Conservation (phyloP, 2,888 invertebrate species). For the Drosophila austrosaltans region DNA sequence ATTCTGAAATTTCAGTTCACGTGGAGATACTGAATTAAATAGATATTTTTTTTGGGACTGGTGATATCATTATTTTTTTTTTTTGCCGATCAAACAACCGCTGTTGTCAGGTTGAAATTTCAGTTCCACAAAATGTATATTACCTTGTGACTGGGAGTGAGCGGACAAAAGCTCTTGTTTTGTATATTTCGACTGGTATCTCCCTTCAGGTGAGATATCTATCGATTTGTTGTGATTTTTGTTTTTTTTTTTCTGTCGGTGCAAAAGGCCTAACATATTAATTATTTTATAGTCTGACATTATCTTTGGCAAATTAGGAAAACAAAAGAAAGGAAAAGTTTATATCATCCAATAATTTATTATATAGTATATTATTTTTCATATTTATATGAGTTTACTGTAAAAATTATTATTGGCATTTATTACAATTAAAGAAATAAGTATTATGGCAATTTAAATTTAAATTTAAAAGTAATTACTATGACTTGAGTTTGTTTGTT, state of each 20-base stretch:
- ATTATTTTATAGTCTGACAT: constrained; percentile 3
- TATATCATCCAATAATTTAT: constrained; percentile 39
- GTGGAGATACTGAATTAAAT: not conserved
- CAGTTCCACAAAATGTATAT: not conserved
- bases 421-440: constrained; percentile 36
- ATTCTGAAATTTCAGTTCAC: constrained; percentile 14
- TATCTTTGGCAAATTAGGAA: not conserved
- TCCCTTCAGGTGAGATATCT: constrained; percentile 4
- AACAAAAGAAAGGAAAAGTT: constrained; percentile 4
- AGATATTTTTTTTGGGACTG: not conserved
- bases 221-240: not conserved
- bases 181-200: not conserved
- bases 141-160: constrained; percentile 2
- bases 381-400: constrained; percentile 48
- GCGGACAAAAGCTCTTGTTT: not conserved
- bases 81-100: not conserved
- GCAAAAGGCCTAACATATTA: constrained; percentile 13
- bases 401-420: constrained; percentile 58
- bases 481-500: constrained; percentile 66
- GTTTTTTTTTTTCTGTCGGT: not conserved
- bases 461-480: constrained; percentile 73
- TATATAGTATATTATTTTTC: constrained; percentile 36
- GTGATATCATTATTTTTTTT: not conserved
- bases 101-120: constrained; percentile 6
- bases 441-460: constrained; percentile 46